phyloP scores from a whole-genome alignment of 2,113 vertebrate genomes.

The Rhadina sibilatrix region DNA sequence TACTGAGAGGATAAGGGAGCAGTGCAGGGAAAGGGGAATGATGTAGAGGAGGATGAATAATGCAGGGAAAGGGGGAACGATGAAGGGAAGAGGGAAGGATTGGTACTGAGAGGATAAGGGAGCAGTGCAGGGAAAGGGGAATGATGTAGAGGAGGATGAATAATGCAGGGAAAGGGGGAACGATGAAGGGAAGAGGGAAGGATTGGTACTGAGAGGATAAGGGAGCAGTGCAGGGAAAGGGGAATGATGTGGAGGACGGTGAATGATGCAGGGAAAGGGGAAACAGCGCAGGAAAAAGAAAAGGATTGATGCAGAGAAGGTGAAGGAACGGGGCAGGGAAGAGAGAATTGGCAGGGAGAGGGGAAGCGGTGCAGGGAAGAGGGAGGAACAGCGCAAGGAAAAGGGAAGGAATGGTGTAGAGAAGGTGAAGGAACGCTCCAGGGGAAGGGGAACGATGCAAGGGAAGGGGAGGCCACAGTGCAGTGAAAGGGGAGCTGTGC shows the following conservation, averaged over 20 bases:
- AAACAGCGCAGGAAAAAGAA: too few species aligned
- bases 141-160: too few species aligned
- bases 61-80: not conserved
- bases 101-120: too few species aligned
- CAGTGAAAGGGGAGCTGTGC: not conserved
- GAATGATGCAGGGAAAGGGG: accelerated
- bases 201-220: too few species aligned
- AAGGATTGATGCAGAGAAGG: too few species aligned
- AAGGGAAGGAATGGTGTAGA: not conserved
- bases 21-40: not conserved
- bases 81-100: too few species aligned
- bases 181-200: too few species aligned
- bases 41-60: accelerated
- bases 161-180: accelerated
- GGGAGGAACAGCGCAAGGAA: not conserved
- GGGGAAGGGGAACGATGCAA: not conserved
- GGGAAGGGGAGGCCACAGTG: not conserved
- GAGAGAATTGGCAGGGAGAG: not conserved
- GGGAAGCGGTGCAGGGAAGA: too few species aligned
- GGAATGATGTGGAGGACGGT: too few species aligned
- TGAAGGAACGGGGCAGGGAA: not conserved
- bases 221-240: not conserved
- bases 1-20: too few species aligned
- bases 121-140: not conserved
- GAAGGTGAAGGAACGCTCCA: too few species aligned